Conservation (phyloP, 2,797 vertebrate genomes). For the Apogon hyalosoma region DNA sequence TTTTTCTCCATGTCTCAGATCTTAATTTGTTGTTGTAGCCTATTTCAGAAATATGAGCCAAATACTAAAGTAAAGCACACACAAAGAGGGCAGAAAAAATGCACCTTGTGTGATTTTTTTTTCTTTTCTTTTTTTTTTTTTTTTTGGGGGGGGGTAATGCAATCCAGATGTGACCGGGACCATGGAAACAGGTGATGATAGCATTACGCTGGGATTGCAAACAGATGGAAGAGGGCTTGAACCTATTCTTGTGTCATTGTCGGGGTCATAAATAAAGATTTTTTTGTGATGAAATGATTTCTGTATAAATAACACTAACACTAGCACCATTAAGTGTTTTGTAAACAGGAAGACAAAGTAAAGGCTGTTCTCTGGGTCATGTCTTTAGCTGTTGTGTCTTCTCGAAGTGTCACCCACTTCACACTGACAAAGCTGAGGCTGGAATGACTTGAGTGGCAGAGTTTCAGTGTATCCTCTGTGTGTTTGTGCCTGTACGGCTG, state of each 20-base stretch:
- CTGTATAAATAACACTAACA: conserved; percentile 65
- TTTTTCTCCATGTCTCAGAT: conserved; percentile 68
- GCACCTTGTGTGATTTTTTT: conserved; percentile 91
- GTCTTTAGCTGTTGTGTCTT: conserved; percentile 35
- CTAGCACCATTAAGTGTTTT: conserved; percentile 50
- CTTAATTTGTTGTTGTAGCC: conserved; percentile 85
- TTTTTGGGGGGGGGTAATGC: conserved; percentile 80
- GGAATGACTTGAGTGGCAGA: conserved; percentile 15
- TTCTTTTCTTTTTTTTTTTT: conserved; percentile 10
- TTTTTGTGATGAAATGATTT: conserved; percentile 77
- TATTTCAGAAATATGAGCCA: conserved; percentile 89
- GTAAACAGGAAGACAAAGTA: conserved; percentile 61
- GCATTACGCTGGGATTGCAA: conserved; percentile 90
- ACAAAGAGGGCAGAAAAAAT: conserved; percentile 83
- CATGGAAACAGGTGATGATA: conserved; percentile 96
- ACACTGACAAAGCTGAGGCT: conserved; percentile 18
- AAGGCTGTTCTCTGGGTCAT: conserved; percentile 31
- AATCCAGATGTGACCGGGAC: conserved; percentile 91
- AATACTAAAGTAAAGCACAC: conserved; percentile 76
- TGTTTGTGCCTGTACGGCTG: neutral
- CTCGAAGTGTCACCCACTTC: conserved; percentile 33
- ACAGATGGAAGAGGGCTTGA: conserved; percentile 90
- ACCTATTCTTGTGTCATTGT: conserved; percentile 86
- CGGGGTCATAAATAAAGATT: conserved; percentile 84
- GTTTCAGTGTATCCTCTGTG: conserved; percentile 2